Evolutionary conservation across 2,113 vertebrate genomes (phyloP), one percentile per base, ranked within the genome.

Genomic region (Struthio camelus): DNA sequence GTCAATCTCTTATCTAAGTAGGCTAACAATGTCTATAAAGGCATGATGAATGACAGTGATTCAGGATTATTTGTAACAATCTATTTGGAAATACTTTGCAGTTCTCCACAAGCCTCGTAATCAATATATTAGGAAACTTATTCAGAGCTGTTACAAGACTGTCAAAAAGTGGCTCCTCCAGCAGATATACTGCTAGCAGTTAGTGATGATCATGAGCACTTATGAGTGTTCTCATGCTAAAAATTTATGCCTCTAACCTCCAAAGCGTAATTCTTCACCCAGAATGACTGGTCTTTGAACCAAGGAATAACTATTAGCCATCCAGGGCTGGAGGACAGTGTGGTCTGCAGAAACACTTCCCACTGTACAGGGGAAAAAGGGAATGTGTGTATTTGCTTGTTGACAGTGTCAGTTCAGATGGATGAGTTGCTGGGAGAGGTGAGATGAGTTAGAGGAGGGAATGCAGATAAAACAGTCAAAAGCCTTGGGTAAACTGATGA

Each of bases 51-150:
- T 77, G 78, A 62, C n/a, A 89, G 61, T 56, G 85, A 66, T 38
- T 85, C 71, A 50, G 67, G 62, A 80, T 71, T 86, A 67, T 89
- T 95, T 91, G 69, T 84, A 92, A 34, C 36, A 36, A 23, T 23
- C 23, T 64, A 3, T 53, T 80, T 80, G 30, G 42, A 80, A 93
- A 75, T 62, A 24, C 18, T 81, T 94, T 30, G 27, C 25, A 9
- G 48, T 40, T 92, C 70, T 70, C 53, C 5, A 6, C 19, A 34
- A 77, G 48, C 18, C 27, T 65, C 86, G 20, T 86, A 62, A 80
- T 36, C 5, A 20, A 36, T 36, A 1, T 24, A 46, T 71, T 14
- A 9, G 19, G 14, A 69, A 89, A 76, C 1, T 2, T 1, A 32
- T 6, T 75, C 11, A 58, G 50, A 88, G 44, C 22, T 30, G 4